Base-by-base conservation (phyloP, 1,140 invertebrate genomes). In the Hyles euphorbiae region DNA sequence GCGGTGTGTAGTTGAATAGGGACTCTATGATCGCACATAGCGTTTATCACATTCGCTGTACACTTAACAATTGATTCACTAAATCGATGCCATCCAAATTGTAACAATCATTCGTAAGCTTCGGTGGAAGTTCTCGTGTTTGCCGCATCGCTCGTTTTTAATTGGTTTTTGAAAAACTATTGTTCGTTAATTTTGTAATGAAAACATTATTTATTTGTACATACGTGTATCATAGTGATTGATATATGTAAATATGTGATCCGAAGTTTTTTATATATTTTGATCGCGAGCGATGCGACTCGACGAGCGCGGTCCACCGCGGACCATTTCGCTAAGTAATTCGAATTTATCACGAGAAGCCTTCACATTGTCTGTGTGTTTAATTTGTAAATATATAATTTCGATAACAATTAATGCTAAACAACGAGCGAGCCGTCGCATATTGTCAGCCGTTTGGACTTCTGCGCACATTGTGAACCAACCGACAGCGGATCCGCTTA, bases 381-480 rank as follows among this genome's bases (percentile, higher is more conserved):
- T 83, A 65, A 77, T 83, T 81, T 88, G 81, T 86, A 85, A 83
- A 84, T 88, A 85, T 81, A 73, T 79, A 79, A 77, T 78, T 79
- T 78, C 74, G 70, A 71, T 77, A 77, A 83, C 80, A 72, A 83
- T 84, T 74, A 77, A 78, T 81, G 81, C 78, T 83, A 72, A 74
- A 76, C 79, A 81, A 83, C 77, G 78, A 78, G 79, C 76, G 78
- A 79, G 73, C 79, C 81, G 74, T 83, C 71, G 72, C 80, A 68
- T 72, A 63, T 62, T 74, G 74, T 74, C 72, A 79, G 81, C 77
- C 77, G 78, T 76, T 70, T 72, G 77, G 81, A 85, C 85, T 88
- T 88, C 85, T 88, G 85, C 81, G 79, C 83, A 84, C 76, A 83
- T 72, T 69, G 22, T 22, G 62, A 65, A 40, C 50, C 22, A 9